A percentile compares a stretch with the other conserved stretches of the same genome.
Conservation (phyloP, 1,140 invertebrate species). For the Drosophila santomea region DNA sequence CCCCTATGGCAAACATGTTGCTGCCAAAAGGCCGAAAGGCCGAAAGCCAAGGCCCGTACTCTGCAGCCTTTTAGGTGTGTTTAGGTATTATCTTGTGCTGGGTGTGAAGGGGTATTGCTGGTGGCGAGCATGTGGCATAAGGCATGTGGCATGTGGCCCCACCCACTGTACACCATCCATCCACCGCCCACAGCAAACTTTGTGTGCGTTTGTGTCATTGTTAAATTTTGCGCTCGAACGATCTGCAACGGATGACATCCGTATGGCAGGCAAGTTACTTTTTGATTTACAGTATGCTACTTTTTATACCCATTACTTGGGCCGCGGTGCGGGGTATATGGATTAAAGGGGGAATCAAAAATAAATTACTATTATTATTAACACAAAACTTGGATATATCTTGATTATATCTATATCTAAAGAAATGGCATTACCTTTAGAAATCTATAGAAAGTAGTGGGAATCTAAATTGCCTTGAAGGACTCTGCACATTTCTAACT, state of each 20-base stretch:
- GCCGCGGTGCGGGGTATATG: constrained; percentile 4
- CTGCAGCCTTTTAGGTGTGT: constrained; percentile 76
- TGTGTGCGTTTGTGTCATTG: constrained; percentile 78
- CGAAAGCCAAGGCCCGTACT: constrained; percentile 46
- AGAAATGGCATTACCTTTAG: too few species aligned
- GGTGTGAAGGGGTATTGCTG: constrained; percentile 3
- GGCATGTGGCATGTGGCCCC: constrained; percentile 31
- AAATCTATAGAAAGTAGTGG: background rate
- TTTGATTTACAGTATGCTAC: constrained; percentile 81
- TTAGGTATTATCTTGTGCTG: constrained; percentile 75
- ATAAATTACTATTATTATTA: too few species aligned
- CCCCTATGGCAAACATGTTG: constrained; percentile 70
- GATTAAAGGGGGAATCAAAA: background rate
- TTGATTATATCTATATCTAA: too few species aligned
- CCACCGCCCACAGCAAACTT: constrained; percentile 48
- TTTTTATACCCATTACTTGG: constrained; percentile 21
- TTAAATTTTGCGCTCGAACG: constrained; percentile 84
- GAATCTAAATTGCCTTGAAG: background rate
- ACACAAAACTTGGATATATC: too few species aligned
- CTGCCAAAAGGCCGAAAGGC: constrained; percentile 39
- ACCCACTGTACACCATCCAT: constrained; percentile 9
- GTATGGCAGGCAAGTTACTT: constrained; percentile 79
- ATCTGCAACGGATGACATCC: constrained; percentile 83
- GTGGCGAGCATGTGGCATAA: constrained; percentile 29
- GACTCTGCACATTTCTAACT: constrained; percentile 19